These are phyloP conservation scores for Philopedon plagiatum DNA, from an alignment of 2,888 invertebrate species.

Conservation along the genomic window DNA sequence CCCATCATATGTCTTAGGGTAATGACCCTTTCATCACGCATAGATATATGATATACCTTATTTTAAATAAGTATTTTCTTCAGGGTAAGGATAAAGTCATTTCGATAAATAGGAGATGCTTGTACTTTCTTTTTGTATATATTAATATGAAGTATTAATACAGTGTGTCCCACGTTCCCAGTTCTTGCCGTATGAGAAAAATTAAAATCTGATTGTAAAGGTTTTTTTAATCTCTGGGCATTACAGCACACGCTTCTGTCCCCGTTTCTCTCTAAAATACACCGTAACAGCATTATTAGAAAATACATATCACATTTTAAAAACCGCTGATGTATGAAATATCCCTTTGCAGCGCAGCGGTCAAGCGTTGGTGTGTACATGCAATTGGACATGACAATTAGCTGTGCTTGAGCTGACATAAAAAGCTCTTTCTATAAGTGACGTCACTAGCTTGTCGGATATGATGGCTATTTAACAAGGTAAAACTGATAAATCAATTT, in stretches of 20 bases:
- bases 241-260: too few relatives aligned
- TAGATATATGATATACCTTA: not conserved
- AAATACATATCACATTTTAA: not conserved
- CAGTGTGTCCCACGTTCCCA: too few relatives aligned
- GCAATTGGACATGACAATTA: constrained; percentile 10
- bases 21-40: not conserved
- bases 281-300: not conserved
- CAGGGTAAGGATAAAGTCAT: too few relatives aligned
- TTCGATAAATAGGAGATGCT: too few relatives aligned
- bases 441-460: constrained; percentile 1
- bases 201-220: too few relatives aligned
- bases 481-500: not conserved
- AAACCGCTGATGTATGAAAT: not conserved
- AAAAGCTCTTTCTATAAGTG: not conserved
- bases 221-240: too few relatives aligned
- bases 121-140: too few relatives aligned
- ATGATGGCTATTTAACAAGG: constrained; percentile 4
- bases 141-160: too few relatives aligned
- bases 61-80: too few relatives aligned
- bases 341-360: not conserved
- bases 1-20: too few relatives aligned
- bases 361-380: not conserved
- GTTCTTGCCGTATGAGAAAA: too few relatives aligned
- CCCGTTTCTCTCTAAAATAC: not conserved
- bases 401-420: constrained; percentile 5